A percentile compares a stretch with the other conserved stretches of the same genome.
phyloP scores from a whole-genome alignment of 2,797 vertebrate species.

The Huso huso region DNA sequence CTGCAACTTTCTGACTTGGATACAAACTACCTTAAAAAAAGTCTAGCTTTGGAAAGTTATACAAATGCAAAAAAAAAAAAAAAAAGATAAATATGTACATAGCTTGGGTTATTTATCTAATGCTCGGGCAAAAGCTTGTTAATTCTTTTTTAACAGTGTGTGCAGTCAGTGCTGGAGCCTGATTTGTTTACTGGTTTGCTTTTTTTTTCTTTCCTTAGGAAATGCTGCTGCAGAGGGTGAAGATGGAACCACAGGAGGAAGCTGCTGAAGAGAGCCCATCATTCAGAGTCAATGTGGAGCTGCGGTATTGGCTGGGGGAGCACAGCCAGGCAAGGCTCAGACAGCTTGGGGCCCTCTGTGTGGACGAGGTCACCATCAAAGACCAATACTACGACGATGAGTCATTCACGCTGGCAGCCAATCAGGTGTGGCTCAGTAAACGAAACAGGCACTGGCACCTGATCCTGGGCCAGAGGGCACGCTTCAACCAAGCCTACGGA shows the following conservation, averaged over 20 bases:
- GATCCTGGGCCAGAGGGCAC: constrained; percentile 14
- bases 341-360: constrained; percentile 16
- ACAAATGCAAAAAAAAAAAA: too few relatives aligned
- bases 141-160: too few relatives aligned
- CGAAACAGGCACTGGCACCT: constrained; percentile 26
- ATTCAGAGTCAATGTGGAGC: constrained; percentile 27
- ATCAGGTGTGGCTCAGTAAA: constrained; percentile 32
- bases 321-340: constrained; percentile 21
- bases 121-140: too few relatives aligned
- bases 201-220: background rate
- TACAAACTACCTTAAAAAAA: too few relatives aligned
- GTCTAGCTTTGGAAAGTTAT: too few relatives aligned
- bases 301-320: constrained; percentile 27
- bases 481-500: background rate
- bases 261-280: background rate
- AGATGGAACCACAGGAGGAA: background rate
- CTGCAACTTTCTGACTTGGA: too few relatives aligned
- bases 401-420: constrained; percentile 27
- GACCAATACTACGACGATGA: constrained; percentile 36
- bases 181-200: background rate
- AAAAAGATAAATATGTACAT: too few relatives aligned
- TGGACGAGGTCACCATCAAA: constrained; percentile 14
- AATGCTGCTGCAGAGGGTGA: background rate
- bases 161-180: too few relatives aligned
- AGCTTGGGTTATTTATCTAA: too few relatives aligned